phyloP scores from a whole-genome alignment of 2,797 vertebrate genomes.

The Micrastur ruficollis region DNA sequence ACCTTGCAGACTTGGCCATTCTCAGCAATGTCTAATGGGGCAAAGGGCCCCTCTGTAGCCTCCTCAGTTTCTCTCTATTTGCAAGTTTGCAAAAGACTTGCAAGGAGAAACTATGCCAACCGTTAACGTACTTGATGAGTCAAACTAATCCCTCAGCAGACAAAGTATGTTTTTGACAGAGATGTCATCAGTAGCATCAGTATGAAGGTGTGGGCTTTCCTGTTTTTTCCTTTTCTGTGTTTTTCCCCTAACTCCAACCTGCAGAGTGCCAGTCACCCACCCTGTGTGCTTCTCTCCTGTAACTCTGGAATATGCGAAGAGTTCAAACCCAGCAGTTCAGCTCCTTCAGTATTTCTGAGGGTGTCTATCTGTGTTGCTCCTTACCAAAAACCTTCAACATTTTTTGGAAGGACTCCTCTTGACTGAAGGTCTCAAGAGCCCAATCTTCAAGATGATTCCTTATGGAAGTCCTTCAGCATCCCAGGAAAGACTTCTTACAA shows the following conservation, averaged over 20 bases:
- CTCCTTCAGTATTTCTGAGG: not conserved
- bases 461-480: slow-evolving; percentile 59
- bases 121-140: not conserved
- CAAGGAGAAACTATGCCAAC: not conserved
- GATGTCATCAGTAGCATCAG: not conserved
- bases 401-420: slow-evolving; percentile 61
- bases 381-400: slow-evolving; percentile 30
- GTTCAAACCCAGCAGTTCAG: not conserved
- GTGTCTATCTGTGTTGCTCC: not conserved
- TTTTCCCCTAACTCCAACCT: not conserved
- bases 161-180: not conserved
- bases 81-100: not conserved
- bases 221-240: not conserved
- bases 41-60: not conserved
- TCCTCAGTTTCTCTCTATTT: not conserved
- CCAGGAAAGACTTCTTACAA: slow-evolving; percentile 51
- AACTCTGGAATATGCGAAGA: not conserved
- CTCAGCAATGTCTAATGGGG: not conserved
- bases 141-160: not conserved
- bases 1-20: not conserved
- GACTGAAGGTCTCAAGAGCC: slow-evolving; percentile 41
- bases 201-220: not conserved
- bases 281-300: not conserved
- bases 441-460: slow-evolving; percentile 40
- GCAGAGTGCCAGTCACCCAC: not conserved